A percentile compares a stretch with the other conserved stretches of the same genome.
phyloP scores from a whole-genome alignment of 2,888 invertebrate genomes.

The Actias luna region DNA sequence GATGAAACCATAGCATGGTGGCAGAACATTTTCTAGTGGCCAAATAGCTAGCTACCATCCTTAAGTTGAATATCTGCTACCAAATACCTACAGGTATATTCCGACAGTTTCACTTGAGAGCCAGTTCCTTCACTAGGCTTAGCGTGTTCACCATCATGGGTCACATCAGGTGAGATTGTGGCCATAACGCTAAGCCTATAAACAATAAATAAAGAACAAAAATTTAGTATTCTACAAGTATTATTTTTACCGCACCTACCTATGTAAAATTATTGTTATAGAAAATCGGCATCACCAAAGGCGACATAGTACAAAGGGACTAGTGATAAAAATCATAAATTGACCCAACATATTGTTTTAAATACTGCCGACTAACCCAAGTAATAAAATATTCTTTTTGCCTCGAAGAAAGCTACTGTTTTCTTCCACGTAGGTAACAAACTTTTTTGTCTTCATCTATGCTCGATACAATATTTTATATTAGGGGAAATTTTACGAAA shows the following conservation, averaged over 20 bases:
- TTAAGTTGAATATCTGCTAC: too few relatives aligned
- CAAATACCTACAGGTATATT: too few relatives aligned
- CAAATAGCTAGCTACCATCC: too few relatives aligned
- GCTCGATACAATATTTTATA: conserved; percentile 34
- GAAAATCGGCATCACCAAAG: conserved; percentile 55
- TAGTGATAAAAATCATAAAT: conserved; percentile 66
- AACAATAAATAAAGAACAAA: too few relatives aligned
- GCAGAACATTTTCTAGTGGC: too few relatives aligned
- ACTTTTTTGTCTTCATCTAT: conserved; percentile 17
- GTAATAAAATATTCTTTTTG: conserved; percentile 49
- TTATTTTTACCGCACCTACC: conserved; percentile 23
- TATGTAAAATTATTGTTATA: conserved; percentile 35
- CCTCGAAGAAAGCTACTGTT: conserved; percentile 63
- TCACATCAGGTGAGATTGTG: too few relatives aligned
- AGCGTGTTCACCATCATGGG: too few relatives aligned
- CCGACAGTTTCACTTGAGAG: too few relatives aligned
- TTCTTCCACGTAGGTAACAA: conserved; percentile 25
- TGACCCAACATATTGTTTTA: conserved; percentile 58
- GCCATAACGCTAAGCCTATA: too few relatives aligned
- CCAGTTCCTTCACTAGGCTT: too few relatives aligned
- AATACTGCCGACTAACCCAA: conserved; percentile 39
- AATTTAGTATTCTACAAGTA: not conserved
- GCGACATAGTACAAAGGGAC: conserved; percentile 54
- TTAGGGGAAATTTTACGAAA: conserved; percentile 21
- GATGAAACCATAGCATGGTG: not conserved